Percentiles rank a stretch among this genome's conserved stretches.
Conservation (phyloP, 2,888 invertebrate species). For the Hecatera dysodea region DNA sequence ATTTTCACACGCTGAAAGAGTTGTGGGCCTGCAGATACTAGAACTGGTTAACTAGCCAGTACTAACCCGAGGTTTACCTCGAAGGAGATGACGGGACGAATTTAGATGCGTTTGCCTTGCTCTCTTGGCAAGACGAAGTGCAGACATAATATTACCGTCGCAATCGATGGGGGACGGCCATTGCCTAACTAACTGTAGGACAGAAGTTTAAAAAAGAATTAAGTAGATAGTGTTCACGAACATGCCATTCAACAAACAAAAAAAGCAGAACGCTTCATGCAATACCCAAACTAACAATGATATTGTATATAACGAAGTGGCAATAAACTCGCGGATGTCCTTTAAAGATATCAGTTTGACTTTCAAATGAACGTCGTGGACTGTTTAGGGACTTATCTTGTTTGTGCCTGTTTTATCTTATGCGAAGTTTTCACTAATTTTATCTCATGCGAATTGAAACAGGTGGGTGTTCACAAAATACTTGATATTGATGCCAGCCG, state of each 20-base stretch:
- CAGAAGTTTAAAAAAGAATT: too few relatives aligned
- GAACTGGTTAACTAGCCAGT: too few relatives aligned
- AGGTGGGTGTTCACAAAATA: background rate
- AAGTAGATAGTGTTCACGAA: background rate
- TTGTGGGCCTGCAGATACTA: too few relatives aligned
- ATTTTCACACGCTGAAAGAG: background rate
- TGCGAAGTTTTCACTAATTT: too few relatives aligned
- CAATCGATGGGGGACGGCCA: too few relatives aligned
- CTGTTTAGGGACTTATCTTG: conserved; percentile 1
- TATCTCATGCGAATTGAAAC: background rate
- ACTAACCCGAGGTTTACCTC: background rate
- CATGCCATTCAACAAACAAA: background rate
- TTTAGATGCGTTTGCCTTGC: too few relatives aligned
- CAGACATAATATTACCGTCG: background rate
- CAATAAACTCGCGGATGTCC: conserved; percentile 31
- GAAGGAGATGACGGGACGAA: background rate
- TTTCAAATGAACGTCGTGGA: conserved; percentile 15
- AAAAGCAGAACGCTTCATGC: background rate
- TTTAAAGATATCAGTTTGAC: conserved; percentile 37
- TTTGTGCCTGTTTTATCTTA: background rate
- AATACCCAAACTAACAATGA: conserved; percentile 1
- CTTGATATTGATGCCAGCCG: too few relatives aligned
- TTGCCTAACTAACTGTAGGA: too few relatives aligned
- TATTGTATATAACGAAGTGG: conserved; percentile 1
- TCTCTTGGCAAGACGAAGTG: background rate